Base-by-base conservation (phyloP, 2,797 vertebrate species). In the Pantherophis alleghaniensis region DNA sequence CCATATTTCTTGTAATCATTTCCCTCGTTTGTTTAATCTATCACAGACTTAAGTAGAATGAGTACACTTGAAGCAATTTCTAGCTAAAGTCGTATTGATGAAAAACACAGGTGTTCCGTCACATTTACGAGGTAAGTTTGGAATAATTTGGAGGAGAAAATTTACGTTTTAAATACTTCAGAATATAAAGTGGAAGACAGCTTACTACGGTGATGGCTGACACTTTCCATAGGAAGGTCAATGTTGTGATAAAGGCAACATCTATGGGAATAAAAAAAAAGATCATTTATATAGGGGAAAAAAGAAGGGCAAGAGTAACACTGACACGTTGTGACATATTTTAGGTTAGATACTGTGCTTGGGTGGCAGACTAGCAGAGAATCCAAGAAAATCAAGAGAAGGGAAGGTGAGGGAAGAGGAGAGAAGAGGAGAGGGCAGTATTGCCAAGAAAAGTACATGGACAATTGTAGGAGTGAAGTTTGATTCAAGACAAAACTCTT, bases 101-200 rank as follows among this genome's bases (percentile, higher is more conserved):
- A 92, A 91, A 93, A 87, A 56, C 51, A 55, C 18, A 92, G 88
- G 92, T 92, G 57, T 92, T 92, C 12, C 88, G 94, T 92, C 86
- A 86, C 93, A 97, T 97, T 98, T 98, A 99, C 0, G 98, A 98
- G 95, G 98, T 98, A 91, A 99, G 98, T 96, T 99, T 99, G 97
- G 98, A 99, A 98, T 99, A 99, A 97, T 99, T 99, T 2, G 99
- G 99, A 0, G 99, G 99, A 5, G 99, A 99, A 94, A 99, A 99
- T 97, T 99, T 99, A 94, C 99, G 98, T 97, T 99, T 99, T 98
- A 99, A 98, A 98, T 99, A 99, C 97, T 99, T 99, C 97, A 99
- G 98, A 94, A 99, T 98, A 97, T 99, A 99, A 95, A 99, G 99
- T 28, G 99, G 99, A 97, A 99, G 98, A 97, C 99, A 99, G 98